Percentiles rank a stretch among this genome's conserved stretches.
These are phyloP conservation scores for Thera britannica DNA, from an alignment of 2,888 invertebrate genomes.

Conservation along the genomic window DNA sequence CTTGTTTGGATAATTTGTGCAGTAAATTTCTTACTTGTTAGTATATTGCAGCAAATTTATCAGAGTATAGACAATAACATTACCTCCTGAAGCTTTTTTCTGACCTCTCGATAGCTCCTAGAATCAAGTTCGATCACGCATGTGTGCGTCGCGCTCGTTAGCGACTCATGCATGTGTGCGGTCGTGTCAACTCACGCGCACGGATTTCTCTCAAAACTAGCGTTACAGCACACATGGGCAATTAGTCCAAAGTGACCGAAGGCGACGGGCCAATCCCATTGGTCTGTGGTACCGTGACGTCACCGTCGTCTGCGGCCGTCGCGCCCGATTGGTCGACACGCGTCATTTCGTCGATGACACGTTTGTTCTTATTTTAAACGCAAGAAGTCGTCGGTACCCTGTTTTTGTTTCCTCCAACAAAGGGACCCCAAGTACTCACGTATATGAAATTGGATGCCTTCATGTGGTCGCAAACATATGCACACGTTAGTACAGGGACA, in stretches of 20 bases:
- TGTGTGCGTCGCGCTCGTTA: slow-evolving; percentile 27
- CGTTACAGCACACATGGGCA: slow-evolving; percentile 83
- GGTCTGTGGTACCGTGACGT: slow-evolving; percentile 77
- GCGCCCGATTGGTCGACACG: slow-evolving; percentile 84
- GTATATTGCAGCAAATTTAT: too few species aligned
- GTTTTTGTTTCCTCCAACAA: slow-evolving; percentile 74
- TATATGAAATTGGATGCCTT: slow-evolving; percentile 65
- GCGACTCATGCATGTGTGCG: slow-evolving; percentile 43
- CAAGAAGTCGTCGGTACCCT: slow-evolving; percentile 75
- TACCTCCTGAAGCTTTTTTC: not conserved
- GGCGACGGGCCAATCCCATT: slow-evolving; percentile 77
- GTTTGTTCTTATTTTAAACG: slow-evolving; percentile 83
- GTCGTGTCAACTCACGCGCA: slow-evolving; percentile 70
- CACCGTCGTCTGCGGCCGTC: slow-evolving; percentile 81
- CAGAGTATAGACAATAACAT: too few species aligned
- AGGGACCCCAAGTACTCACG: slow-evolving; percentile 59
- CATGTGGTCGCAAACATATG: slow-evolving; percentile 54
- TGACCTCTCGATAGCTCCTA: slow-evolving; percentile 1
- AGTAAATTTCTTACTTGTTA: too few species aligned
- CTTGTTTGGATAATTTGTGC: too few species aligned
- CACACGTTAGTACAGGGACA: slow-evolving; percentile 25
- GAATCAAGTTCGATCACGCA: slow-evolving; percentile 9
- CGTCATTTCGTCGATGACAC: slow-evolving; percentile 84
- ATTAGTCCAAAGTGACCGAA: slow-evolving; percentile 84
- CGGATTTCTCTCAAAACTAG: slow-evolving; percentile 75